Evolutionary conservation across 2,888 invertebrate species (phyloP), one percentile per base, ranked within the genome.

Genomic region (Cotesia congregata): DNA sequence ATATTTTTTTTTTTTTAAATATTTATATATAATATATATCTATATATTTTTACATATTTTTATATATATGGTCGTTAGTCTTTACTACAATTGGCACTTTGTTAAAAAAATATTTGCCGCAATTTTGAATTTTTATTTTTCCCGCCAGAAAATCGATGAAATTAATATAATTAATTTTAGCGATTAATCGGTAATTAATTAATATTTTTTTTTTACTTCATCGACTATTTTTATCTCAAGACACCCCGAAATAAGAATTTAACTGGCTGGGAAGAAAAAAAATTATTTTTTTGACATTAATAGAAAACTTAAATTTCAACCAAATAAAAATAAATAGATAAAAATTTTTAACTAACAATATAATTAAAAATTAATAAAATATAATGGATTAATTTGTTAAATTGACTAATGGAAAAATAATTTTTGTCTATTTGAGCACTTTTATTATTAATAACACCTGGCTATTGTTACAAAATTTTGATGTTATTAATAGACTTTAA

Each of bases 51-150:
- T 50, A 12, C 12, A 50, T 50, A 50, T 12, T 50, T 12, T 9
- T 12, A 50, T 50, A 50, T 83, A 81, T 81, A 82, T 79, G 79
- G 78, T 80, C 79, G 80, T 81, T 83, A 83, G 82, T 86, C 83
- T 83, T 83, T 77, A 82, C 83, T 86, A 86, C 80, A 82, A 86
- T 86, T 86, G 86, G 86, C 86, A 86, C 86, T 86, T 86, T 81
- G 79, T 84, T 81, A 30, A 62, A 40, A 72, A 72, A 61, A 71
- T 6, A 30, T 30, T 30, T 30, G 59, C 17, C 7, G 12, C 7
- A 72, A 12, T 61, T 61, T 61, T 6, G 30, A 17, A 64, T 5
- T n/a, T 12, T 38, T 39, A 4, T 1, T 30, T 20, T 70, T 59
- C 30, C 30, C 30, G 30, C 30, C 30, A 30, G 30, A 30, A 30